These are phyloP conservation scores for Chorisops tibialis DNA, from an alignment of 2,888 invertebrate species.

Conservation along the genomic window DNA sequence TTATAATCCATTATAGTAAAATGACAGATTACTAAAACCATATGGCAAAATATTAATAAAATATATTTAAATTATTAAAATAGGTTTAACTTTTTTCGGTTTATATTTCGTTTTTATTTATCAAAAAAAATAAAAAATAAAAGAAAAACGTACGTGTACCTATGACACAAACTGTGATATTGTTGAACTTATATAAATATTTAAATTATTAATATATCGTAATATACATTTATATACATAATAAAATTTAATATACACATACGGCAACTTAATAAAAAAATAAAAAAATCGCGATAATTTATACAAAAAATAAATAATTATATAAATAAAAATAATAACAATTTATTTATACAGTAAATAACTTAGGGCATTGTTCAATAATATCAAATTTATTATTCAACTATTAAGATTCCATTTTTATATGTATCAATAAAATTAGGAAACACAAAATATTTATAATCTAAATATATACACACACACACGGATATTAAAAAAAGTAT, in stretches of 20 bases:
- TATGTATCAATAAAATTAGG: conserved; percentile 2
- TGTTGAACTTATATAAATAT: conserved; percentile 29
- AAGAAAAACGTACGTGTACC: conserved; percentile 29
- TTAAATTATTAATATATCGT: conserved; percentile 6
- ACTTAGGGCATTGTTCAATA: too few relatives aligned
- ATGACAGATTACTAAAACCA: neutral
- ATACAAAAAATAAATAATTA: neutral
- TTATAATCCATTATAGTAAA: too few relatives aligned
- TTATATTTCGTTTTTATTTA: too few relatives aligned
- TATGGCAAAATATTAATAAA: neutral
- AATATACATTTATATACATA: conserved; percentile 1
- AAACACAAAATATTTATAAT: conserved; percentile 20
- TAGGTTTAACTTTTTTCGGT: conserved; percentile 22
- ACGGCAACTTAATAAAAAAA: conserved; percentile 3
- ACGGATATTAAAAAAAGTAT: neutral
- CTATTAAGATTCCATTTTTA: neutral
- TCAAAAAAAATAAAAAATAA: neutral
- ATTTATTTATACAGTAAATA: too few relatives aligned
- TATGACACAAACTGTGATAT: conserved; percentile 34
- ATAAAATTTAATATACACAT: neutral
- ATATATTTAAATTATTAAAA: neutral
- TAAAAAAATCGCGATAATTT: conserved; percentile 7
- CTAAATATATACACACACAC: conserved; percentile 14
- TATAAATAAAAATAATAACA: too few relatives aligned
- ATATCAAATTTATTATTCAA: too few relatives aligned